Evolutionary conservation across 1,140 invertebrate species (phyloP), one percentile per base, ranked within the genome.

Genomic region (Protaetia brevitarsis): DNA sequence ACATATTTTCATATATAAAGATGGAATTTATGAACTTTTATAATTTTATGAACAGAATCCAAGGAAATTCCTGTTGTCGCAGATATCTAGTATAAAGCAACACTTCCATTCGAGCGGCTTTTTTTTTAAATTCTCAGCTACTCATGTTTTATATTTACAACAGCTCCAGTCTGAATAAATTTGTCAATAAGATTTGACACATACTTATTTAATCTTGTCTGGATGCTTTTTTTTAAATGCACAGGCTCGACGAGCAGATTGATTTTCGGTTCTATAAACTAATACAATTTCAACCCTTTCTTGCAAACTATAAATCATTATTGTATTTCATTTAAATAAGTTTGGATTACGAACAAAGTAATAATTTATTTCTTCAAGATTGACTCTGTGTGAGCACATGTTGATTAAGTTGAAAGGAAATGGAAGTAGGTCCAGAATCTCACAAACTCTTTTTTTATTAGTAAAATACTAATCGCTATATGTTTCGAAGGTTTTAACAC

Each of bases 171-270:
- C 13, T 34, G 31, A 34, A n/a, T 5, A 34, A 34, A 34, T 34
- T 1, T 1, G 13, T 34, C 8, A n/a, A n/a, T n/a, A n/a, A n/a
- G n/a, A n/a, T 61, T 34, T 1, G 13, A 34, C 8, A 1, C 31
- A 2, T 34, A 2, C 31, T n/a, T 6, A 34, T 34, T 8, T 65
- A 34, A 34, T 34, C 6, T 66, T 66, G 8, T 57, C 1, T 3
- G 41, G 64, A 66, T 66, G 31, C 21, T 41, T 66, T 26, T 68
- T 37, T 28, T 66, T 68, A 57, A 68, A 66, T 57, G 37, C 28
- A 26, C 8, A 3, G 36, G 51, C 51, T 45, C 62, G 13, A 5
- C 27, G 26, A 41, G 28, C 41, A 28, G 60, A 66, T n/a, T 30
- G 30, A 28, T 67, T 66, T 21, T 64, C 6, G 21, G 37, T 11